These are phyloP conservation scores for Cryptosula pallasiana DNA, from an alignment of 2,888 invertebrate genomes.

Conservation along the genomic window DNA sequence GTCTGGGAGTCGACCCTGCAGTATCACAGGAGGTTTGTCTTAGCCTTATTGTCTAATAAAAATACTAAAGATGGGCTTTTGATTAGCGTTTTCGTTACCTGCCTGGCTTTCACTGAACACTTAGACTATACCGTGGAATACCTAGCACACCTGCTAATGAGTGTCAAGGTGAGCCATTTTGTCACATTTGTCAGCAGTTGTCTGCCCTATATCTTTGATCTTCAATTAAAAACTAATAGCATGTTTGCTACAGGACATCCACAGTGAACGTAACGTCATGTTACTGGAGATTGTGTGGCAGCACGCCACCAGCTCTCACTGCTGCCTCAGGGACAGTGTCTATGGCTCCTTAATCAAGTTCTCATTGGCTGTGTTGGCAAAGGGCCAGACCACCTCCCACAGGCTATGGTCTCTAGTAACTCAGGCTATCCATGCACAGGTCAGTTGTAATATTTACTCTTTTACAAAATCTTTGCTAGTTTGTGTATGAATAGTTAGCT, in stretches of 20 bases:
- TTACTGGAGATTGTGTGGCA: background rate
- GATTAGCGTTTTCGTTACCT: background rate
- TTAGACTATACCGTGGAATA: slow-evolving; percentile 2
- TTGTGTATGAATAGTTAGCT: no score
- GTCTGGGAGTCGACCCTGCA: background rate
- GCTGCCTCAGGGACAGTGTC: background rate
- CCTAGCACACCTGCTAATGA: background rate
- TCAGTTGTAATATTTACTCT: no score
- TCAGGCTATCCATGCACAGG: background rate
- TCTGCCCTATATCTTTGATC: no score
- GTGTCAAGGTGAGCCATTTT: background rate
- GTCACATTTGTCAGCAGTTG: no score
- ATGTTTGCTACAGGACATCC: no score
- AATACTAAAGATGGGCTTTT: background rate
- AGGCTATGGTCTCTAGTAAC: background rate
- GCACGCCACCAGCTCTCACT: background rate
- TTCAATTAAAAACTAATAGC: no score
- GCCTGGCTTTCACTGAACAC: background rate
- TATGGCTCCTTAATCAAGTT: background rate
- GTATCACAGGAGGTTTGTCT: background rate
- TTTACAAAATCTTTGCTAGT: no score
- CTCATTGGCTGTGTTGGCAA: background rate
- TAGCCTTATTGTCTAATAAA: background rate
- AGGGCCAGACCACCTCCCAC: background rate
- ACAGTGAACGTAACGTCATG: background rate